These are phyloP conservation scores for Sturnira hondurensis DNA, from an alignment of 2,113 vertebrate species.

Conservation along the genomic window DNA sequence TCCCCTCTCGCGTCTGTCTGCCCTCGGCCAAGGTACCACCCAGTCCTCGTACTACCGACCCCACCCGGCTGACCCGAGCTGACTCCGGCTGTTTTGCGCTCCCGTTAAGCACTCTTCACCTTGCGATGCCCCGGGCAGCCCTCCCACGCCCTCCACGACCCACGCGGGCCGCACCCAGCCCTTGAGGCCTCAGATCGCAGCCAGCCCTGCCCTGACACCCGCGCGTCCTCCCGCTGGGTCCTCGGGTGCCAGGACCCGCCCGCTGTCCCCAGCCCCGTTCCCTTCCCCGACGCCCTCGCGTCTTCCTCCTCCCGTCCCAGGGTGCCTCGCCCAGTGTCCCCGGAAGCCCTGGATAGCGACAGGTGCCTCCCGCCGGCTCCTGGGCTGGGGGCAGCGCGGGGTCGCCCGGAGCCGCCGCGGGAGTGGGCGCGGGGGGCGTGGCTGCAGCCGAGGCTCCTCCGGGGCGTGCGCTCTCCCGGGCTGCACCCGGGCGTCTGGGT, in stretches of 20 bases:
- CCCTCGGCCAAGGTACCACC: neutral
- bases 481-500: neutral
- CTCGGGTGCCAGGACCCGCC: neutral
- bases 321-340: rapidly evolving
- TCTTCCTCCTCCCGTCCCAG: neutral
- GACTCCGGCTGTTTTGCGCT: neutral
- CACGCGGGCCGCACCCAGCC: neutral
- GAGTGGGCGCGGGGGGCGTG: neutral
- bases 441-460: neutral
- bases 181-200: neutral
- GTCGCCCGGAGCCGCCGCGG: rapidly evolving
- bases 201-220: neutral
- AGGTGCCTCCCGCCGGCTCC: neutral
- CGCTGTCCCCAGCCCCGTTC: neutral
- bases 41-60: neutral
- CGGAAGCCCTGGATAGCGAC: neutral
- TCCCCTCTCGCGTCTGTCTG: neutral
- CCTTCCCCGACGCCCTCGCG: too few relatives aligned
- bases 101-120: neutral
- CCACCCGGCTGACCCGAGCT: neutral
- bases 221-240: neutral
- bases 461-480: rapidly evolving
- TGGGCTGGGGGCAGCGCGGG: rapidly evolving
- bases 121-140: too few relatives aligned
- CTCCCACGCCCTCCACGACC: neutral